phyloP scores from a whole-genome alignment of 1,140 invertebrate genomes.

The Branchinecta lynchi region DNA sequence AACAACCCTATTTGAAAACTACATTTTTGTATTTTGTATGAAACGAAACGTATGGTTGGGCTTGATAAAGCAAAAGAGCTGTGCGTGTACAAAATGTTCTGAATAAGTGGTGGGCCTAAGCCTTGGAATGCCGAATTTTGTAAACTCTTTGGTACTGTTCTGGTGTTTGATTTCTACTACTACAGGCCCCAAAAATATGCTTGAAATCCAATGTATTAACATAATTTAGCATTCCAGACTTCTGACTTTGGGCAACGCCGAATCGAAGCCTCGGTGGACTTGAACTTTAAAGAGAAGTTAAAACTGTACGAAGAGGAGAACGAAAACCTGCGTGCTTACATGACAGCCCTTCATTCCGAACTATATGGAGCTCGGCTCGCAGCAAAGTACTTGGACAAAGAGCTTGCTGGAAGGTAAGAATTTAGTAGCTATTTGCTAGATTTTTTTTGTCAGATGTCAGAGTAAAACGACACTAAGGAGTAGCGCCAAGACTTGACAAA shows the following conservation, averaged over 20 bases:
- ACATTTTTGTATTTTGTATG: no score
- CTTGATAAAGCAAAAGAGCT: no score
- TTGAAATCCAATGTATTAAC: background rate
- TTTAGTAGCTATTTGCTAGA: conserved; percentile 15
- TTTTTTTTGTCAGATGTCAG: conserved; percentile 13
- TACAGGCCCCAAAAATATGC: no score
- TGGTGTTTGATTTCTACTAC: no score
- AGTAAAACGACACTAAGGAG: no score
- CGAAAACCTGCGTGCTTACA: conserved; percentile 18
- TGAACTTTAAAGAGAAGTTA: conserved; percentile 43
- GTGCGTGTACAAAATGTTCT: no score
- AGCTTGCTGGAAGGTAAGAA: conserved; percentile 51
- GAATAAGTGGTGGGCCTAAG: no score
- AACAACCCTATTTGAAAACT: no score
- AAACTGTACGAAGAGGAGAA: conserved; percentile 51
- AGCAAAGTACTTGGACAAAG: conserved; percentile 71
- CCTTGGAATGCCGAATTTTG: no score
- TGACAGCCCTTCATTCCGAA: conserved; percentile 50
- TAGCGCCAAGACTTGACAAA: no score
- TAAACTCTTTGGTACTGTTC: no score
- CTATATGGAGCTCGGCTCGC: conserved; percentile 64
- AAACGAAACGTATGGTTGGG: no score
- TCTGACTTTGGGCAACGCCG: background rate
- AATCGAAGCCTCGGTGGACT: conserved; percentile 28
- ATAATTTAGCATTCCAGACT: background rate